These are phyloP conservation scores for Panthera leo DNA, from an alignment of 2,113 vertebrate genomes.

Conservation along the genomic window DNA sequence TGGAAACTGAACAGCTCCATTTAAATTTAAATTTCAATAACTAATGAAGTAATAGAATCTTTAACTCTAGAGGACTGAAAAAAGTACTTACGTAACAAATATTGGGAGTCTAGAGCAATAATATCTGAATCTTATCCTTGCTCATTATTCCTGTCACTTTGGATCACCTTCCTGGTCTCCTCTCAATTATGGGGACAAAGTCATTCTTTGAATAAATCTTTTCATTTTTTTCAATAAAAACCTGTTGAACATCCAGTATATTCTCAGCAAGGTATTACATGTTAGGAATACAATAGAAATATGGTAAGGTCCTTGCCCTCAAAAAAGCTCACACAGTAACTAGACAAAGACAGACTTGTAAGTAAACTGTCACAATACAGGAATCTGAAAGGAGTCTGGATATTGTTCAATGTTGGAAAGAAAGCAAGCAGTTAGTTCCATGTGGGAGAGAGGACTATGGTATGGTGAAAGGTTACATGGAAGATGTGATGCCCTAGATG, in stretches of 20 bases:
- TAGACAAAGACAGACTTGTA: neutral
- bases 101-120: neutral
- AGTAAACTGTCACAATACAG: neutral
- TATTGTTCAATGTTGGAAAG: neutral
- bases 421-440: neutral
- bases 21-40: constrained; percentile 21
- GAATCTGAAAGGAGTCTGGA: neutral
- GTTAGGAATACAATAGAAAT: constrained; percentile 12
- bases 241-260: neutral
- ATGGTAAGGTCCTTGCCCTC: neutral
- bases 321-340: neutral
- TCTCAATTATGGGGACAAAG: neutral
- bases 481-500: neutral
- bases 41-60: neutral
- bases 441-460: accelerated
- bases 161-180: neutral
- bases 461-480: neutral
- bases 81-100: neutral
- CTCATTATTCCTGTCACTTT: neutral
- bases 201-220: neutral
- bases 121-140: neutral
- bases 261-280: neutral
- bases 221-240: neutral
- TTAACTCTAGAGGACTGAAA: neutral
- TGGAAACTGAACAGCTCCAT: neutral